A percentile compares a stretch with the other conserved stretches of the same genome.
Evolutionary conservation across 2,797 vertebrate genomes (phyloP).

Genomic region (Myotis vivesi): DNA sequence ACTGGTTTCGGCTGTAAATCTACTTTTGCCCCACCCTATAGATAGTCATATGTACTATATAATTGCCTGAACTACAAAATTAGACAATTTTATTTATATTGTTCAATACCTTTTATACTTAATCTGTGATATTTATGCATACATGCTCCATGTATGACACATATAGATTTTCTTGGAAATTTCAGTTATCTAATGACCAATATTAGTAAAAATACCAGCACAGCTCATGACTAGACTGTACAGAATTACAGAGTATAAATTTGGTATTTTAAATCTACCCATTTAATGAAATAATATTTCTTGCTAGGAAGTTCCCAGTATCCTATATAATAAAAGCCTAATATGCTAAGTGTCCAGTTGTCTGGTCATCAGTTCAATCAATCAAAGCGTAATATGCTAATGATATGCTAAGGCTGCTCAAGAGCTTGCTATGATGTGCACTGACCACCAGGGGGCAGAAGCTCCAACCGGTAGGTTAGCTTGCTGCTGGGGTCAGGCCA

Average conservation of each 20-base stretch:
- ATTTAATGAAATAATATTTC: background rate
- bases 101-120: background rate
- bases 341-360: too few relatives aligned
- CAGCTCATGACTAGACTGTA: background rate
- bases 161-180: conserved; percentile 15
- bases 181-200: background rate
- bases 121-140: background rate
- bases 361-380: too few relatives aligned
- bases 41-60: background rate
- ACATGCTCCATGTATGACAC: background rate
- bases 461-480: too few relatives aligned
- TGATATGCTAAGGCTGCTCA: too few relatives aligned
- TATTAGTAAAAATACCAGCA: background rate
- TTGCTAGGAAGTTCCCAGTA: background rate
- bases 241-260: background rate
- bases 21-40: background rate
- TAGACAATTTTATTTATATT: background rate
- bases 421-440: too few relatives aligned
- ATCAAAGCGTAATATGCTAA: too few relatives aligned
- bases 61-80: background rate
- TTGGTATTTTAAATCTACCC: background rate
- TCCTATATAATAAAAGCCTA: too few relatives aligned
- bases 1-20: background rate
- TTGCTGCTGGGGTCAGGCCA: too few relatives aligned
- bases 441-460: too few relatives aligned